Conservation (phyloP, 1,140 invertebrate species). For the Orius insidiosus region DNA sequence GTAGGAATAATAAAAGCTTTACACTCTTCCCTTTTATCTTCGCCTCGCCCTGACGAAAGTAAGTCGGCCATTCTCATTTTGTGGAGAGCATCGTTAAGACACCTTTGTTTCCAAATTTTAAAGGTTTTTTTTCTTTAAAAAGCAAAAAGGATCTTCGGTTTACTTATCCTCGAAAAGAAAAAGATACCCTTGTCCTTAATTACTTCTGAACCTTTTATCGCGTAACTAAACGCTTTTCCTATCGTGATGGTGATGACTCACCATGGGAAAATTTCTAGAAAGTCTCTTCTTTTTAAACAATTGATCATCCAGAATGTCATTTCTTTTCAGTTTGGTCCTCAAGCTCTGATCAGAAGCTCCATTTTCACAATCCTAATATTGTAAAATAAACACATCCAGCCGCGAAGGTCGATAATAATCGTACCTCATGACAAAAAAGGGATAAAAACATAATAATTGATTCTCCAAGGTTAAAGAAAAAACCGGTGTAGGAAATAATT, state of each 20-base stretch:
- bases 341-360: too few relatives aligned
- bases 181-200: neutral
- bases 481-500: neutral
- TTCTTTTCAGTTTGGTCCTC: too few relatives aligned
- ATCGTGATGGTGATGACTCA: conserved; percentile 2
- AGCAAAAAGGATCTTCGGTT: conserved; percentile 9
- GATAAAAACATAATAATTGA: neutral
- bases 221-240: too few relatives aligned
- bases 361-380: too few relatives aligned
- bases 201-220: too few relatives aligned
- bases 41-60: conserved; percentile 22
- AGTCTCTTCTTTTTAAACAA: neutral
- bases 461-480: neutral
- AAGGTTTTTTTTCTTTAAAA: too few relatives aligned
- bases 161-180: conserved; percentile 1
- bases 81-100: too few relatives aligned
- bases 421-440: neutral
- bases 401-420: neutral
- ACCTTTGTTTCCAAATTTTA: too few relatives aligned
- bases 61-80: conserved; percentile 12
- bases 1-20: conserved; percentile 18
- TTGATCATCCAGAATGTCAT: too few relatives aligned
- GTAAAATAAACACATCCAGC: too few relatives aligned
- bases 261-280: conserved; percentile 4
- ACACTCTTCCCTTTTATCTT: conserved; percentile 18